Conservation (phyloP, 2,113 vertebrate species). For the Halcyon malimbica region DNA sequence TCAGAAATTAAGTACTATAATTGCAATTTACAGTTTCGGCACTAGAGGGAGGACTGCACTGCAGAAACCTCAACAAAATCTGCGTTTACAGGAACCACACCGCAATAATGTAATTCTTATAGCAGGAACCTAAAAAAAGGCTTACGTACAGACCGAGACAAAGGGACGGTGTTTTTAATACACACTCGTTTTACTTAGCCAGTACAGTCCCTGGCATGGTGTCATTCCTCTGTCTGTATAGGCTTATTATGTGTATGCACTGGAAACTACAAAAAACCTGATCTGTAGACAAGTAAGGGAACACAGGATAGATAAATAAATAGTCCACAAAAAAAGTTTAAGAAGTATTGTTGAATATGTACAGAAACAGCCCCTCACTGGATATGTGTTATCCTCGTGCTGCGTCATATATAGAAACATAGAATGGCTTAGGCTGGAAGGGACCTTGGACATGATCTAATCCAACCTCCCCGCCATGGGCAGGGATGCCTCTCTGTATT, state of each 20-base stretch:
- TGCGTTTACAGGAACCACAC: neutral
- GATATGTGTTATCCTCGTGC: too few relatives aligned
- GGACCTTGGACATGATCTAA: too few relatives aligned
- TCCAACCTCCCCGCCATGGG: too few relatives aligned
- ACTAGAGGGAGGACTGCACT: neutral
- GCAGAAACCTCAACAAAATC: neutral
- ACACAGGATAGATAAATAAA: neutral
- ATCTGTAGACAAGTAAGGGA: neutral
- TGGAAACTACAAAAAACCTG: neutral
- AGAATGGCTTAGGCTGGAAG: too few relatives aligned
- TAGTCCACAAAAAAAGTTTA: neutral
- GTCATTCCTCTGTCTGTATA: neutral
- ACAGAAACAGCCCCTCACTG: neutral
- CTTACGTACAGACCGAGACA: neutral
- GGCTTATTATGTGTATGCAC: neutral
- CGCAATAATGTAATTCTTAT: neutral
- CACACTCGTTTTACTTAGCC: neutral
- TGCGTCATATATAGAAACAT: neutral
- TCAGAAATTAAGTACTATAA: neutral
- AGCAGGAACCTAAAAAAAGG: neutral
- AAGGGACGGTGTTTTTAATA: neutral
- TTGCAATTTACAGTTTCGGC: neutral
- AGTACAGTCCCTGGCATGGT: neutral
- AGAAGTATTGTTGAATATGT: neutral
- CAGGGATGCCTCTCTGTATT: neutral